phyloP scores from a whole-genome alignment of 2,888 invertebrate species.

The Hyalella azteca region DNA sequence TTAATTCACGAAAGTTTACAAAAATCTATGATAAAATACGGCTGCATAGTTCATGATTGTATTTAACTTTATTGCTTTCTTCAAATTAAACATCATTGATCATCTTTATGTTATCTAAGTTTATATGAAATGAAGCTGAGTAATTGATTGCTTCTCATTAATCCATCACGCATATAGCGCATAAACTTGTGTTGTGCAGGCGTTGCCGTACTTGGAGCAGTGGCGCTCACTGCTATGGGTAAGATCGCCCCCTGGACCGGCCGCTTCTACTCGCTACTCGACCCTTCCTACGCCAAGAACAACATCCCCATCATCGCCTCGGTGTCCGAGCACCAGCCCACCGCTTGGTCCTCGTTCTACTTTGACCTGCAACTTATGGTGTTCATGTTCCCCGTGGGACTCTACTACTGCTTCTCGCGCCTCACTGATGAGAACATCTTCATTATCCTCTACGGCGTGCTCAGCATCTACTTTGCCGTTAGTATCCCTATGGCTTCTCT shows the following conservation, averaged over 20 bases:
- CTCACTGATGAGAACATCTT: slow-evolving; percentile 96
- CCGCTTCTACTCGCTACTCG: slow-evolving; percentile 92
- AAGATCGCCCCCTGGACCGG: slow-evolving; percentile 96
- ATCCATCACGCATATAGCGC: too few relatives aligned
- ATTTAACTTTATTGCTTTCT: too few relatives aligned
- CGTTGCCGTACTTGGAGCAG: slow-evolving; percentile 81
- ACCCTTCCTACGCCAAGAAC: slow-evolving; percentile 97
- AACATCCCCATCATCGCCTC: slow-evolving; percentile 98
- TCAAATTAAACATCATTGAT: too few relatives aligned
- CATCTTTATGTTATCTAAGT: too few relatives aligned
- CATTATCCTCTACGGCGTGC: slow-evolving; percentile 94
- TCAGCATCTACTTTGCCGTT: slow-evolving; percentile 95
- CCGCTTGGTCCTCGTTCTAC: slow-evolving; percentile 97
- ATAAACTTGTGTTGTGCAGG: slow-evolving; percentile 58
- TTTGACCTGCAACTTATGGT: slow-evolving; percentile 96
- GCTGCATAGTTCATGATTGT: too few relatives aligned
- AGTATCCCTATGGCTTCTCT: slow-evolving; percentile 5
- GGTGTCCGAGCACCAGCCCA: slow-evolving; percentile 96
- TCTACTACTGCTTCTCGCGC: slow-evolving; percentile 95
- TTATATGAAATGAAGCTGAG: too few relatives aligned
- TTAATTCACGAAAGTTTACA: too few relatives aligned
- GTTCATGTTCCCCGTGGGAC: slow-evolving; percentile 93
- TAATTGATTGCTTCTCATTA: too few relatives aligned
- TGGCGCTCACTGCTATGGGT: slow-evolving; percentile 80
- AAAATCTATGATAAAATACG: too few relatives aligned